phyloP scores from a whole-genome alignment of 2,797 vertebrate species.

The Petrocephalus schoutedeni region DNA sequence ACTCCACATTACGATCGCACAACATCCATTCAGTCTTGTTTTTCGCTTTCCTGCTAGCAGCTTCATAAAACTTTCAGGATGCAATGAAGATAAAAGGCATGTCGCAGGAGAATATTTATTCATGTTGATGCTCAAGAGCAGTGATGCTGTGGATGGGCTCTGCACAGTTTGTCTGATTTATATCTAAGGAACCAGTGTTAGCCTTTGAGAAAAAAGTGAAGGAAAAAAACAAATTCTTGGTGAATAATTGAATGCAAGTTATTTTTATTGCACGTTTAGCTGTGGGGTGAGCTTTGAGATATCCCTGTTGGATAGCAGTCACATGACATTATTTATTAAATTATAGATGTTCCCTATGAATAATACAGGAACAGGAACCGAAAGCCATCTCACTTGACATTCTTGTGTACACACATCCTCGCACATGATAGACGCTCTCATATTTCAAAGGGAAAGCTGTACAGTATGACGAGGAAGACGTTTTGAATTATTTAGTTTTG shows the following conservation, averaged over 20 bases:
- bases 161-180: background rate
- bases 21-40: background rate
- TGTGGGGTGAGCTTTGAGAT: constrained; percentile 16
- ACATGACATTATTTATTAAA: constrained; percentile 28
- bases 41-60: background rate
- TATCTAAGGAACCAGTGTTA: background rate
- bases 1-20: background rate
- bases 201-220: background rate
- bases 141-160: background rate
- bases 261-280: constrained; percentile 21
- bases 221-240: constrained; percentile 17
- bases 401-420: constrained; percentile 38
- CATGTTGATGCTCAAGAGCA: background rate
- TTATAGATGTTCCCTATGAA: constrained; percentile 17
- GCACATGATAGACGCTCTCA: background rate
- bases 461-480: background rate
- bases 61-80: background rate
- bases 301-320: constrained; percentile 23
- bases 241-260: constrained; percentile 25
- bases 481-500: background rate
- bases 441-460: background rate
- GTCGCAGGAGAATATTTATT: constrained; percentile 3
- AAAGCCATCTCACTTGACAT: background rate
- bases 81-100: constrained; percentile 9
- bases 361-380: background rate